Conservation (phyloP, 2,113 vertebrate genomes). For the Typhlomys cinereus region DNA sequence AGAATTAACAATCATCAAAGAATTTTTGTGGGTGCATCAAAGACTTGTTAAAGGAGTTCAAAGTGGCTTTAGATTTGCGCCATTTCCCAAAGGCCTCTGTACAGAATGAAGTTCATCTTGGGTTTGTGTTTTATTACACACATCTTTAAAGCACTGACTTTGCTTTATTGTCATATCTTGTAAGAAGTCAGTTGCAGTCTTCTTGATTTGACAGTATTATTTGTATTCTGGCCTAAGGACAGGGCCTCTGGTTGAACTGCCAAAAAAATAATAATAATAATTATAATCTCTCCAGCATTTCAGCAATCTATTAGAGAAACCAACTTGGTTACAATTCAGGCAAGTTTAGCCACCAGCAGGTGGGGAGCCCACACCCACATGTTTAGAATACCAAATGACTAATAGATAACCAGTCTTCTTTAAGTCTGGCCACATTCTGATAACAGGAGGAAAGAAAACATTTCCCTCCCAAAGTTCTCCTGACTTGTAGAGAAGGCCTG, state of each 20-base stretch:
- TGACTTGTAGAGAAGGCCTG: conserved; percentile 40
- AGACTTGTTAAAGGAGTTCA: background rate
- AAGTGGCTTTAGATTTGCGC: background rate
- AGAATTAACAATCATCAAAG: conserved; percentile 22
- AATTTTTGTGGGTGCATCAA: background rate
- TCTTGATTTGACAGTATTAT: background rate
- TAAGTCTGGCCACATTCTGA: conserved; percentile 68
- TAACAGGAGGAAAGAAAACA: conserved; percentile 42
- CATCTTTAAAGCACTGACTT: background rate
- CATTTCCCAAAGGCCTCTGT: background rate
- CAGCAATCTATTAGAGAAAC: background rate
- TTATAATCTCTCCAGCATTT: conserved; percentile 11
- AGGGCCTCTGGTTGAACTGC: conserved; percentile 16
- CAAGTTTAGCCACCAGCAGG: conserved; percentile 45
- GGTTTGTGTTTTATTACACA: conserved; percentile 9
- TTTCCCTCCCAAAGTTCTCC: conserved; percentile 56
- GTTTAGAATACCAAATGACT: conserved; percentile 73
- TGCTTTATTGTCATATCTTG: background rate
- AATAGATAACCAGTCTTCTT: conserved; percentile 71
- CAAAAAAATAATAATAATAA: too few relatives aligned
- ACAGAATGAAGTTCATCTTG: conserved; percentile 13
- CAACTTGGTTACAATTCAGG: conserved; percentile 52
- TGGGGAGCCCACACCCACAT: conserved; percentile 41
- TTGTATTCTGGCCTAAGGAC: conserved; percentile 1
- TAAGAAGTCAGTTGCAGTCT: conserved; percentile 7